Percentiles rank a stretch among this genome's conserved stretches.
These are phyloP conservation scores for Pedionomus torquatus DNA, from an alignment of 2,113 vertebrate species.

Conservation along the genomic window DNA sequence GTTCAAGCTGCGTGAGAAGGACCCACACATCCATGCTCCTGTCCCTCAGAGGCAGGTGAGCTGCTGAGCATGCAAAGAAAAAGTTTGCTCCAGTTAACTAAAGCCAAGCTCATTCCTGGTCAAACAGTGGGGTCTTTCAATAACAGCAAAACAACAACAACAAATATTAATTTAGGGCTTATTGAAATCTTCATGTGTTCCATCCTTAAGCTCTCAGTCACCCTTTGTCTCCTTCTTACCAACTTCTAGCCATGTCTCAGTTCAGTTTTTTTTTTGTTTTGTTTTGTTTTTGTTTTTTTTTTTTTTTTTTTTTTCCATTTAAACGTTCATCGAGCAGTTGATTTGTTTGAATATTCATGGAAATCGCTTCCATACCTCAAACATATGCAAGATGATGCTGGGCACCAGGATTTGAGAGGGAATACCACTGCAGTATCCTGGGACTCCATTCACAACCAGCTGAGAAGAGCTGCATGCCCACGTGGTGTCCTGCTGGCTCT, in stretches of 20 bases:
- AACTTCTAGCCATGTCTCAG: neutral
- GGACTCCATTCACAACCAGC: neutral
- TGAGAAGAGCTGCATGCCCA: neutral
- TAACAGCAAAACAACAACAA: neutral
- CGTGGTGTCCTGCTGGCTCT: fast-evolving
- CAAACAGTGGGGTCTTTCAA: neutral
- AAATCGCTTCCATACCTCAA: neutral
- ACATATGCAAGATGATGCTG: neutral
- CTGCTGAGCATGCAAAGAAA: neutral
- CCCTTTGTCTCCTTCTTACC: neutral
- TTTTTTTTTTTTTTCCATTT: neutral
- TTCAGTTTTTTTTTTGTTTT: neutral
- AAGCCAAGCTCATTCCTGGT: neutral
- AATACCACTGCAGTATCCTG: neutral
- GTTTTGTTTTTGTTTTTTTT: too few relatives aligned
- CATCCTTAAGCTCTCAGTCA: neutral
- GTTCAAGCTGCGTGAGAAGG: constrained; percentile 10
- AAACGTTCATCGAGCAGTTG: neutral
- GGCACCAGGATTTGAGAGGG: neutral
- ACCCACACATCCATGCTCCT: neutral
- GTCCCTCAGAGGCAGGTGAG: constrained; percentile 27
- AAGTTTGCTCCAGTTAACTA: constrained; percentile 1
- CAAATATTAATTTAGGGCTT: neutral
- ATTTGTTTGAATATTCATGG: neutral
- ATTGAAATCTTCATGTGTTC: neutral